phyloP scores from a whole-genome alignment of 2,888 invertebrate genomes.

The Lasioglossum malachurum region DNA sequence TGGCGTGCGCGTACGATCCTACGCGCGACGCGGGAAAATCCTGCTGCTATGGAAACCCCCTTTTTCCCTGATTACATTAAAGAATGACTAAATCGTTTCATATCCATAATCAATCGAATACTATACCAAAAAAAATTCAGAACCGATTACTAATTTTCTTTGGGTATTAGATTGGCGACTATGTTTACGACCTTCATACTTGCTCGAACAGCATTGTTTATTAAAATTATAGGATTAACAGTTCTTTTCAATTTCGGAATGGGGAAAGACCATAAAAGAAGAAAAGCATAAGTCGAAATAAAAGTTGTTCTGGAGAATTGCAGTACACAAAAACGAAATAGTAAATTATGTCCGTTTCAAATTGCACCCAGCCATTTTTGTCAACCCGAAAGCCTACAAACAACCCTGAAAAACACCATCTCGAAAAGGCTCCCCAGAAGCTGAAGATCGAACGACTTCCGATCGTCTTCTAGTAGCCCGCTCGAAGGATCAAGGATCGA shows the following conservation, averaged over 20 bases:
- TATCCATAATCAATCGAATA: neutral
- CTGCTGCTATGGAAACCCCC: neutral
- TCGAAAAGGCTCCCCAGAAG: neutral
- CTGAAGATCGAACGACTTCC: neutral
- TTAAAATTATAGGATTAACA: neutral
- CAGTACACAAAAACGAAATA: too few relatives aligned
- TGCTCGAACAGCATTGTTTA: neutral
- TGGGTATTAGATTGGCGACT: too few relatives aligned
- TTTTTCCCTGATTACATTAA: neutral
- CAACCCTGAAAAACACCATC: neutral
- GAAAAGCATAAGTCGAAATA: too few relatives aligned
- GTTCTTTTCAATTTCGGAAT: too few relatives aligned
- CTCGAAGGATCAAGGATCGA: neutral
- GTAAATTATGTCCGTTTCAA: too few relatives aligned
- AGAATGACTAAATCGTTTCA: neutral
- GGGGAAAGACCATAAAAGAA: too few relatives aligned
- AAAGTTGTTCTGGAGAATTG: too few relatives aligned
- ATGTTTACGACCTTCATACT: neutral
- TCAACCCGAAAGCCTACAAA: too few relatives aligned
- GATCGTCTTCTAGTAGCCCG: neutral
- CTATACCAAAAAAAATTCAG: neutral
- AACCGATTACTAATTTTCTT: neutral
- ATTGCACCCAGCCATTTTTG: too few relatives aligned
- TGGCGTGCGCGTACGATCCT: constrained; percentile 4
- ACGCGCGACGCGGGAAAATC: constrained; percentile 39